phyloP scores from a whole-genome alignment of 2,888 invertebrate genomes.

The Seladonia tumulorum region DNA sequence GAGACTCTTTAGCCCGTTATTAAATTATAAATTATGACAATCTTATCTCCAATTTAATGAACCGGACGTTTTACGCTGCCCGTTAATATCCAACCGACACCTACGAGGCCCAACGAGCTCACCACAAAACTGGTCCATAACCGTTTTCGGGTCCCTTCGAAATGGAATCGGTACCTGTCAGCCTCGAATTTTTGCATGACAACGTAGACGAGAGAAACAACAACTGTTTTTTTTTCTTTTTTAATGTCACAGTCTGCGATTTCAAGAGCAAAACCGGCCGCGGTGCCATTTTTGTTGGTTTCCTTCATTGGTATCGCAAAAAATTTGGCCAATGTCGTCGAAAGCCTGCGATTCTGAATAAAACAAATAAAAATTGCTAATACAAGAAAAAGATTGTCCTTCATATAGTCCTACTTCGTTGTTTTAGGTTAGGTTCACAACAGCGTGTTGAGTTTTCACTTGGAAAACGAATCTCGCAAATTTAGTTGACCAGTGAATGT shows the following conservation, averaged over 20 bases:
- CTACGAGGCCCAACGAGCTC: constrained; percentile 65
- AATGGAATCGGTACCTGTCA: constrained; percentile 14
- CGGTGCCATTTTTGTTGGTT: not conserved
- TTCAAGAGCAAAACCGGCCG: not conserved
- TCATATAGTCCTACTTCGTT: not conserved
- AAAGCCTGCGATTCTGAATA: not conserved
- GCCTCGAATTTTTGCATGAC: constrained; percentile 4
- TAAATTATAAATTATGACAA: constrained; percentile 83
- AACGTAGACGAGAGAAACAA: not conserved
- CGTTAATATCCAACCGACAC: constrained; percentile 79
- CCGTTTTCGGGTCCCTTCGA: constrained; percentile 38
- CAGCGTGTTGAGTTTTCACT: not conserved
- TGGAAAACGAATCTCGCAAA: no score
- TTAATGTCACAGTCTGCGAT: not conserved
- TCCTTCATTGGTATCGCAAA: not conserved
- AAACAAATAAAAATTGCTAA: not conserved
- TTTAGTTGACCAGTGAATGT: not conserved
- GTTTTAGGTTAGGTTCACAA: not conserved
- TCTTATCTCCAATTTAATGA: constrained; percentile 80
- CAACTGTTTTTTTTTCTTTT: no score
- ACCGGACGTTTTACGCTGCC: constrained; percentile 78
- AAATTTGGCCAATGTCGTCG: not conserved
- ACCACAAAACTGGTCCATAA: constrained; percentile 54
- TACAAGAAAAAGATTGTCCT: not conserved
- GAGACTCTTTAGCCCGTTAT: constrained; percentile 81